These are phyloP conservation scores for Pyralis farinalis DNA, from an alignment of 2,888 invertebrate genomes.

Conservation along the genomic window DNA sequence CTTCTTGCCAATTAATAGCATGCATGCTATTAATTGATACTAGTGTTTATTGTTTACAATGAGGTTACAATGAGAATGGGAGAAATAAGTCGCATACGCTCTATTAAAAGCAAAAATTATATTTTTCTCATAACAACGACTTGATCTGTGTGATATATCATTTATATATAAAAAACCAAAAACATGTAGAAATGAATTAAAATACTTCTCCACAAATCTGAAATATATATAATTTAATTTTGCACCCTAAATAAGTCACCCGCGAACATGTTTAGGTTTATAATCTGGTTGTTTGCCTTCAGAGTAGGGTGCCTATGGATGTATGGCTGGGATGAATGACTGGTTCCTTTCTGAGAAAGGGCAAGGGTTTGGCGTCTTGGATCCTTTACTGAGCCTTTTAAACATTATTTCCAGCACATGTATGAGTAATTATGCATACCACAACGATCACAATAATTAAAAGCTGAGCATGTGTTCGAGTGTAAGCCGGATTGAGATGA, in stretches of 20 bases:
- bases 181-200: no score
- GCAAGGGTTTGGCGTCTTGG: slow-evolving; percentile 49
- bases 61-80: no score
- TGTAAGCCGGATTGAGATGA: slow-evolving; percentile 22
- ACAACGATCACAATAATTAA: slow-evolving; percentile 47
- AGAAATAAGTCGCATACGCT: no score
- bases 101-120: no score
- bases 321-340: slow-evolving; percentile 25
- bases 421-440: slow-evolving; percentile 55
- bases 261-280: slow-evolving; percentile 41
- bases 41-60: no score
- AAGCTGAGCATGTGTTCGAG: slow-evolving; percentile 19
- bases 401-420: slow-evolving; percentile 59
- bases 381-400: slow-evolving; percentile 40
- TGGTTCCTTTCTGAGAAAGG: slow-evolving; percentile 23
- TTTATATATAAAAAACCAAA: no score
- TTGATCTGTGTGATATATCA: no score
- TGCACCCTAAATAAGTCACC: slow-evolving; percentile 52
- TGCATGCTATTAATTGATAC: no score
- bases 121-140: no score
- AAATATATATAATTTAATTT: no score
- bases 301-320: slow-evolving; percentile 13
- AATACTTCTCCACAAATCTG: no score
- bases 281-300: slow-evolving; percentile 37
- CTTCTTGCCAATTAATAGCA: no score